Percentiles rank a stretch among this genome's conserved stretches.
These are phyloP conservation scores for Serripes groenlandicus DNA, from an alignment of 2,888 invertebrate species.

Conservation along the genomic window DNA sequence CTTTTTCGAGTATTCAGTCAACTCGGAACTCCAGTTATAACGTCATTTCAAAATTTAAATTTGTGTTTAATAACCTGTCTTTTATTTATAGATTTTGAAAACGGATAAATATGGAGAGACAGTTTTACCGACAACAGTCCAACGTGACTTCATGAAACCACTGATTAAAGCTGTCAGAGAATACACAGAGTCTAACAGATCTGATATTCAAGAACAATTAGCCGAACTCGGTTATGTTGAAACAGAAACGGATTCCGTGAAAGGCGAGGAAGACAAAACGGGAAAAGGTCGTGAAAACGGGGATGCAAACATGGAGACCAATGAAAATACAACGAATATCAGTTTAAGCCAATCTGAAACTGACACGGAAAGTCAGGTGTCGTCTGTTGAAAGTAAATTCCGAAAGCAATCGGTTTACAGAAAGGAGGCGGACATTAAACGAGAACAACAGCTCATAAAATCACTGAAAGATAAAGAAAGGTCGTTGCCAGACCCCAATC, in stretches of 20 bases:
- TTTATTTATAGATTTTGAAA: slow-evolving; percentile 83
- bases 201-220: slow-evolving; percentile 59
- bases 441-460: slow-evolving; percentile 68
- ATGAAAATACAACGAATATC: background rate
- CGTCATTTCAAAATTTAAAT: no score
- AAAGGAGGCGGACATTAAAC: slow-evolving; percentile 7
- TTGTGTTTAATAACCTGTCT: background rate
- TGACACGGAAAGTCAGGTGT: slow-evolving; percentile 14
- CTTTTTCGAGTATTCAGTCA: no score
- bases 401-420: background rate
- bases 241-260: background rate
- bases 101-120: slow-evolving; percentile 87
- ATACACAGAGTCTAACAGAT: slow-evolving; percentile 50
- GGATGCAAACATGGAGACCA: background rate
- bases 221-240: slow-evolving; percentile 37
- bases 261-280: background rate
- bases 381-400: background rate
- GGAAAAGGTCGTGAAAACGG: background rate
- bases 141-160: slow-evolving; percentile 85
- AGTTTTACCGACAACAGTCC: slow-evolving; percentile 85
- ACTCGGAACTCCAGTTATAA: no score
- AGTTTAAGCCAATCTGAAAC: slow-evolving; percentile 13
- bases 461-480: slow-evolving; percentile 72
- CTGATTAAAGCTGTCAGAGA: slow-evolving; percentile 62
- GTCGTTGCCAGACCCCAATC: slow-evolving; percentile 81